These are phyloP conservation scores for Xanthia togata DNA, from an alignment of 2,888 invertebrate species.

Conservation along the genomic window DNA sequence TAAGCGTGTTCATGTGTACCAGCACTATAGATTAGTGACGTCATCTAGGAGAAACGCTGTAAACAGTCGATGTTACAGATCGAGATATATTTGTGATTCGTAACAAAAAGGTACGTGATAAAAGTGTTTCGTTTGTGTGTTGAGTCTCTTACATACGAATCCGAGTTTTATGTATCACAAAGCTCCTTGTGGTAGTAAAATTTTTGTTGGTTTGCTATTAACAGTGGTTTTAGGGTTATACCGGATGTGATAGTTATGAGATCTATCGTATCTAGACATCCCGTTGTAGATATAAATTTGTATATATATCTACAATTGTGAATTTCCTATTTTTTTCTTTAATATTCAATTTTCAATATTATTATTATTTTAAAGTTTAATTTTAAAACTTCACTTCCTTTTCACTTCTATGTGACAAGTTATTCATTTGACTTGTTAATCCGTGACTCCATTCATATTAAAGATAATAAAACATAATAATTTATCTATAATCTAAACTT, in stretches of 20 bases:
- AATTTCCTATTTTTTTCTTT: too few species aligned
- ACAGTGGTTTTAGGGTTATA: not conserved
- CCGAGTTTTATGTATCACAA: conserved; percentile 6
- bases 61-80: too few species aligned
- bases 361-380: too few species aligned
- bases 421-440: too few species aligned
- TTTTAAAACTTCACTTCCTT: too few species aligned
- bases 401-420: too few species aligned
- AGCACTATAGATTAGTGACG: not conserved
- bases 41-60: too few species aligned
- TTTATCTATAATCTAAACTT: not conserved
- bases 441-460: not conserved
- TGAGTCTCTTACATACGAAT: not conserved
- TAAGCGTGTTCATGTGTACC: not conserved
- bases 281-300: not conserved
- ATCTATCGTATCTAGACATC: not conserved
- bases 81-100: too few species aligned
- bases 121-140: too few species aligned
- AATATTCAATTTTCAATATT: too few species aligned
- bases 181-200: not conserved
- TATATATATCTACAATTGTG: too few species aligned
- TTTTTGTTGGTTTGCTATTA: not conserved
- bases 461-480: not conserved
- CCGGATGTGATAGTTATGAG: not conserved
- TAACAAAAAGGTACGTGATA: too few species aligned